Conservation (phyloP, 2,113 vertebrate species). For the Hemibagrus wyckioides region DNA sequence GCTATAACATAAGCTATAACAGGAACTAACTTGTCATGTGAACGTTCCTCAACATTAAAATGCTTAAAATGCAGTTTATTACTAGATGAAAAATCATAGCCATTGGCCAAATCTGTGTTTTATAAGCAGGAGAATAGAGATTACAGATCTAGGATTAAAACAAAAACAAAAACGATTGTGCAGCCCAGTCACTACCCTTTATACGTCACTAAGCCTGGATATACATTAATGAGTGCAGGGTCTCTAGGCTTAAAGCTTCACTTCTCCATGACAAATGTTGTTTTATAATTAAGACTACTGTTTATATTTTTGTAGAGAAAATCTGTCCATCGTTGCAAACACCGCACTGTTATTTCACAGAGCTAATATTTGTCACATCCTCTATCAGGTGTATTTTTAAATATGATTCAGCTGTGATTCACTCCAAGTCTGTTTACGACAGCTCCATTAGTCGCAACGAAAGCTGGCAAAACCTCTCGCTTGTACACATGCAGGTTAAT, state of each 20-base stretch:
- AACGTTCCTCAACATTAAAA: neutral
- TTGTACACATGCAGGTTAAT: constrained; percentile 27
- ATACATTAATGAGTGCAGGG: neutral
- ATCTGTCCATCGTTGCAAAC: neutral
- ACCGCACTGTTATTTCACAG: neutral
- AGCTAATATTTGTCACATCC: constrained; percentile 3
- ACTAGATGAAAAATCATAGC: neutral
- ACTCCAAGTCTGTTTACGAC: constrained; percentile 27
- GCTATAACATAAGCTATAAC: neutral
- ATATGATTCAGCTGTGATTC: constrained; percentile 19
- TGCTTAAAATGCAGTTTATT: neutral
- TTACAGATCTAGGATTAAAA: too few species aligned
- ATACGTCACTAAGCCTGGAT: neutral
- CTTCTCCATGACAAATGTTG: neutral
- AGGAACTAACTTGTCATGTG: neutral
- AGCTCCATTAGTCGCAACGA: constrained; percentile 18
- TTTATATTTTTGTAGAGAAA: neutral
- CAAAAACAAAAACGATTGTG: too few species aligned
- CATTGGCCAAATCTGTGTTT: neutral
- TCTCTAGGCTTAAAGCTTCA: neutral
- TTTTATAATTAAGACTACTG: neutral
- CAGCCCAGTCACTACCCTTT: neutral
- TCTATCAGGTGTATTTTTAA: neutral
- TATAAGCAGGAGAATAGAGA: neutral
- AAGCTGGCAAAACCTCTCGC: constrained; percentile 30